phyloP scores from a whole-genome alignment of 2,113 vertebrate species.

The Anarhynchus alexandrinus region DNA sequence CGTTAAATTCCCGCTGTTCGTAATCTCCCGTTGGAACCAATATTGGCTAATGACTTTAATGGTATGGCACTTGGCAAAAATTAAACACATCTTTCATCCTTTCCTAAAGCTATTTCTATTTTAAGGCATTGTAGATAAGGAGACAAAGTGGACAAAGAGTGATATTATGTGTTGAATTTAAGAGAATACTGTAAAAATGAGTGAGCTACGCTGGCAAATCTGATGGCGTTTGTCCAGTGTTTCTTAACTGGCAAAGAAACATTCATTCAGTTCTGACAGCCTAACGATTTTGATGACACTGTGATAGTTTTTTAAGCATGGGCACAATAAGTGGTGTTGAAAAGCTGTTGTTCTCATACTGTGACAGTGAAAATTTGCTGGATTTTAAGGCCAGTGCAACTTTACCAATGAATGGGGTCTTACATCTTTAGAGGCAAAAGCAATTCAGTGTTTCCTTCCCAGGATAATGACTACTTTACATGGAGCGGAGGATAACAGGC shows the following conservation, averaged over 20 bases:
- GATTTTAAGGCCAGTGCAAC: background rate
- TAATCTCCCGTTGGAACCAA: background rate
- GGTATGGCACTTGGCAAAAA: background rate
- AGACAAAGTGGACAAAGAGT: background rate
- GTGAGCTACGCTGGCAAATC: background rate
- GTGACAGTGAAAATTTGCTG: background rate
- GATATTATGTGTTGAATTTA: background rate
- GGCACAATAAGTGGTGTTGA: background rate
- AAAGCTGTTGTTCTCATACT: background rate
- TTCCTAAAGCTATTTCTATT: constrained; percentile 12
- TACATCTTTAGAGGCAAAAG: background rate
- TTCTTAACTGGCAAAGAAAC: background rate
- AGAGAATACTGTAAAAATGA: constrained; percentile 9
- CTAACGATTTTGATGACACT: background rate
- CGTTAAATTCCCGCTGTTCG: background rate
- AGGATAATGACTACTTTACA: background rate
- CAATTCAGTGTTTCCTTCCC: background rate
- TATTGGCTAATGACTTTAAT: constrained; percentile 25
- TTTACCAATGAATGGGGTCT: background rate
- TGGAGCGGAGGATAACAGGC: background rate
- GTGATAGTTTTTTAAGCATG: background rate
- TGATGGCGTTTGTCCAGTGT: background rate
- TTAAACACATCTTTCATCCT: constrained; percentile 47
- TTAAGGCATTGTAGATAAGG: background rate
- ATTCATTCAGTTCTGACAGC: background rate